These are phyloP conservation scores for Burhinus oedicnemus DNA, from an alignment of 2,113 vertebrate species.

Conservation along the genomic window DNA sequence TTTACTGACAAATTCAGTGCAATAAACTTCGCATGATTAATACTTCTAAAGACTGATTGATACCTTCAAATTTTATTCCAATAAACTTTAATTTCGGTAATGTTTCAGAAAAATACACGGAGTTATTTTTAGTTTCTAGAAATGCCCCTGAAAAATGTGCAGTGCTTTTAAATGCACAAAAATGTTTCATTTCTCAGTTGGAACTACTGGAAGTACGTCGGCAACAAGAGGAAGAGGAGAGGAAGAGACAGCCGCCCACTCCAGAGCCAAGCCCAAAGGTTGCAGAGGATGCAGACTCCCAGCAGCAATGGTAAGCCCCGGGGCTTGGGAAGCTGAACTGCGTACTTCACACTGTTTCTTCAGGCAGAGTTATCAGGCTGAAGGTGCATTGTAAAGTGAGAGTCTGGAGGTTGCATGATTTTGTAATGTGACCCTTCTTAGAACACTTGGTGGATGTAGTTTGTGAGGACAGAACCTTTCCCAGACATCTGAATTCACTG, in stretches of 20 bases:
- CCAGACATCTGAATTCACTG: neutral
- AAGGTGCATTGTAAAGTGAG: neutral
- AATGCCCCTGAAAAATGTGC: neutral
- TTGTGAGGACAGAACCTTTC: neutral
- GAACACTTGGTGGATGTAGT: neutral
- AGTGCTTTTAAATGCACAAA: neutral
- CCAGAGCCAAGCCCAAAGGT: slow-evolving; percentile 79
- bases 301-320: slow-evolving; percentile 83
- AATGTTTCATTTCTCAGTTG: slow-evolving; percentile 71
- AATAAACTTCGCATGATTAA: neutral
- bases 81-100: neutral
- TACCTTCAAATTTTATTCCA: neutral
- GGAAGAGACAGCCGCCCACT: slow-evolving; percentile 85
- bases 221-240: slow-evolving; percentile 93
- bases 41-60: neutral
- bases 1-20: neutral
- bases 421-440: neutral
- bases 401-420: neutral
- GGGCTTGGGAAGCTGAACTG: neutral
- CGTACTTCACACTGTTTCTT: rapidly evolving
- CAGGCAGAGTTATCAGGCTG: neutral
- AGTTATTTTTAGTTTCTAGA: neutral
- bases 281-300: slow-evolving; percentile 78
- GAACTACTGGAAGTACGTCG: slow-evolving; percentile 95
- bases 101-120: neutral